phyloP scores from a whole-genome alignment of 2,797 vertebrate species.

The Pantherophis vulpinus region DNA sequence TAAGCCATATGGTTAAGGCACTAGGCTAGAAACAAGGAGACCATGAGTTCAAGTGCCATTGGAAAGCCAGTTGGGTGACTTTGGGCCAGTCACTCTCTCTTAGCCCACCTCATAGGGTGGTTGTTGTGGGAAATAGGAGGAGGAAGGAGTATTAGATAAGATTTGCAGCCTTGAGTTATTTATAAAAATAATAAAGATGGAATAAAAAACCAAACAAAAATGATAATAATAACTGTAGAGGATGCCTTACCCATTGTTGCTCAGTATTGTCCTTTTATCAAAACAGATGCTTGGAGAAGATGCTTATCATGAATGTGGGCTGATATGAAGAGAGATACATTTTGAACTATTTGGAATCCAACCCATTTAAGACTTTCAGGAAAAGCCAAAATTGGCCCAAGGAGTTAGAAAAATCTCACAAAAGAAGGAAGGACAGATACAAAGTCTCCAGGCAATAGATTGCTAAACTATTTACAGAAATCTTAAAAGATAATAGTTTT shows the following conservation, averaged over 20 bases:
- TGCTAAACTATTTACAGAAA: neutral
- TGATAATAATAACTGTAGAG: neutral
- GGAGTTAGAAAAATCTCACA: neutral
- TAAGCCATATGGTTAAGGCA: too few species aligned
- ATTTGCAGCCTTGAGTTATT: too few species aligned
- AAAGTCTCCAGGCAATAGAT: neutral
- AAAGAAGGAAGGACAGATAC: neutral
- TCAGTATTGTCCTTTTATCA: neutral
- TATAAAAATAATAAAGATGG: too few species aligned
- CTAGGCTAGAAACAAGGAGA: too few species aligned
- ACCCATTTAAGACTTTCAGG: neutral
- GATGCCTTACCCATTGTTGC: neutral
- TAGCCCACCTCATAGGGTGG: too few species aligned
- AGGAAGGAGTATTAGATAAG: too few species aligned
- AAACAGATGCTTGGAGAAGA: neutral
- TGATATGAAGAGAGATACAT: neutral
- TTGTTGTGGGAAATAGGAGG: too few species aligned
- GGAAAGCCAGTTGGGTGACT: too few species aligned
- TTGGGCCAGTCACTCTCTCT: too few species aligned
- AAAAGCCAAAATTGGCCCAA: neutral
- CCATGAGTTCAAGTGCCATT: too few species aligned
- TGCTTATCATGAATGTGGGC: neutral
- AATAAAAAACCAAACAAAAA: too few species aligned
- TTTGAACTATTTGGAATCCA: neutral
- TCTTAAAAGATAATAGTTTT: neutral